Evolutionary conservation across 2,113 vertebrate species (phyloP).

Genomic region (Entelurus aequoreus): DNA sequence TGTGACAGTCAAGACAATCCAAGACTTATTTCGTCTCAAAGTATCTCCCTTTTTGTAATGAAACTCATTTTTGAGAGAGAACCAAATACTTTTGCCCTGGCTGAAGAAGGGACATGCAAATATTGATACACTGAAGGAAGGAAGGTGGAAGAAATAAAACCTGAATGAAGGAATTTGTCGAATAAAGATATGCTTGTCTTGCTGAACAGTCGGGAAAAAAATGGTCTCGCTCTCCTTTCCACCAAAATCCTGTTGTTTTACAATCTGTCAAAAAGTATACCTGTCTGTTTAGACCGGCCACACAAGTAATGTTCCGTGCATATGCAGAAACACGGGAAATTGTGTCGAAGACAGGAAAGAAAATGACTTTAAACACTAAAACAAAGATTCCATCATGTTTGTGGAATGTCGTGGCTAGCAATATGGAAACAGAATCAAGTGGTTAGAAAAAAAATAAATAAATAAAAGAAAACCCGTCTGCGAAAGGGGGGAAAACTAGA

Average conservation of each 20-base stretch:
- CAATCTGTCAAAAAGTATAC: slow-evolving; percentile 18
- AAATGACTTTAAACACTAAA: slow-evolving; percentile 59
- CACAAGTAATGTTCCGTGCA: slow-evolving; percentile 57
- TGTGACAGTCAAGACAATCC: slow-evolving; percentile 23
- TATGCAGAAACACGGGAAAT: slow-evolving; percentile 53
- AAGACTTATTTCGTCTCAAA: slow-evolving; percentile 22
- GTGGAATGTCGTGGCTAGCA: slow-evolving; percentile 74
- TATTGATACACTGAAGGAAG: slow-evolving; percentile 58
- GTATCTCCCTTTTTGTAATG: slow-evolving; percentile 51
- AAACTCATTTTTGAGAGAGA: slow-evolving; percentile 45
- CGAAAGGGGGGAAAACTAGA: slow-evolving; percentile 60
- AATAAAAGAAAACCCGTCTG: slow-evolving; percentile 61
- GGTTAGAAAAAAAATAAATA: slow-evolving; percentile 65
- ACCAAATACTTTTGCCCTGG: slow-evolving; percentile 54
- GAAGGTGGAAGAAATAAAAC: slow-evolving; percentile 35
- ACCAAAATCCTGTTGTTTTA: slow-evolving; percentile 59
- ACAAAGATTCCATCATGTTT: slow-evolving; percentile 79
- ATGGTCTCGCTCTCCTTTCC: slow-evolving; percentile 27
- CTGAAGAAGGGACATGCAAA: slow-evolving; percentile 54
- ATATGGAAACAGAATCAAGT: slow-evolving; percentile 76
- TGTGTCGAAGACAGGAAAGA: slow-evolving; percentile 60
- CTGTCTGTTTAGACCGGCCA: slow-evolving; percentile 20
- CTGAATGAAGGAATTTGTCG: slow-evolving; percentile 42
- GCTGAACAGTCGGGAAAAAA: slow-evolving; percentile 33
- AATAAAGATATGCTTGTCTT: slow-evolving; percentile 48